Evolutionary conservation across 30 jellyfish, hydroid and myxozoan genomes (phyloP).

Genomic region (Aurelia coerulea): DNA sequence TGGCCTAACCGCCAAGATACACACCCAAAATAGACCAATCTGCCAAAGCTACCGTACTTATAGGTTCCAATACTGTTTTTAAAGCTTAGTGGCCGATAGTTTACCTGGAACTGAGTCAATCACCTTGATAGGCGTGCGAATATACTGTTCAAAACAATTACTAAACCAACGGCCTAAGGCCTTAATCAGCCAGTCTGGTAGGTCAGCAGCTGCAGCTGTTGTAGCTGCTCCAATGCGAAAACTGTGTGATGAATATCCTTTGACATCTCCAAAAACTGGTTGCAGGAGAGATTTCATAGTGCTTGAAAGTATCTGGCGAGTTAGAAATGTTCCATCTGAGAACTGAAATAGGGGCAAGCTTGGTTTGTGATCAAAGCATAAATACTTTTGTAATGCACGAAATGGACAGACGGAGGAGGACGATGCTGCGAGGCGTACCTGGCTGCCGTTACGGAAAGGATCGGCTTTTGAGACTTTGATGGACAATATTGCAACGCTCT

Average conservation of each 20-base stretch:
- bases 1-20: slow-evolving; percentile 5
- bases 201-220: slow-evolving; percentile 1
- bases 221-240: slow-evolving; percentile 21
- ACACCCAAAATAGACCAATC: neutral
- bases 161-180: slow-evolving; percentile 24
- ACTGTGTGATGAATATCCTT: slow-evolving; percentile 13
- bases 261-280: neutral
- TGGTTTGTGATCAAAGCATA: neutral
- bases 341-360: neutral
- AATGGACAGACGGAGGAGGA: slow-evolving; percentile 19
- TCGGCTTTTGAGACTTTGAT: no score
- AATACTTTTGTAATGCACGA: slow-evolving; percentile 6
- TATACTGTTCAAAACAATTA: slow-evolving; percentile 17
- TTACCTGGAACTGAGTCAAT: no score
- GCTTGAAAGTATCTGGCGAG: neutral
- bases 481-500: no score
- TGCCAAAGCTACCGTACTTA: no score
- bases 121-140: slow-evolving; percentile 1
- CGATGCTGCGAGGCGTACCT: neutral
- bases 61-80: no score
- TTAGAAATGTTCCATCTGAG: neutral
- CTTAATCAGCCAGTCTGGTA: neutral
- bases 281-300: neutral
- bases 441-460: slow-evolving; percentile 1
- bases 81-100: neutral